phyloP scores from a whole-genome alignment of 2,113 vertebrate genomes.

The Thymallus thymallus region DNA sequence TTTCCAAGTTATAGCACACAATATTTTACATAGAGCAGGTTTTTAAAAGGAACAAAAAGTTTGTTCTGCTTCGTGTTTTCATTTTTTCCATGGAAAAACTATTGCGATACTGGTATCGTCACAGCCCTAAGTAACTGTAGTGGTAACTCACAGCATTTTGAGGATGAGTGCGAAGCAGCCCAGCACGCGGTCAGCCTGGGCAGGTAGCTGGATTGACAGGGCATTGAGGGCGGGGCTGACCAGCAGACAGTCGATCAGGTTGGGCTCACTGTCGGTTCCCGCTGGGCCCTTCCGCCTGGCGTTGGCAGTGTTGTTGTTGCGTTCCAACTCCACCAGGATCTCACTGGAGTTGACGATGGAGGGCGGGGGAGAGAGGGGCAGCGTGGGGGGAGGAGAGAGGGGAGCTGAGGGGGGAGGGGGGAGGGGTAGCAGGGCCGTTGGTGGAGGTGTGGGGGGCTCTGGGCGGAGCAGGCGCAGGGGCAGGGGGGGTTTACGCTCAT shows the following conservation, averaged over 20 bases:
- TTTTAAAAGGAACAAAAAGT: too few relatives aligned
- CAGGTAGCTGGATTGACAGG: constrained; percentile 95
- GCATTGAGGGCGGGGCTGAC: constrained; percentile 93
- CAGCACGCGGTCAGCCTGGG: constrained; percentile 92
- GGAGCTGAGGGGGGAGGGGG: constrained; percentile 55
- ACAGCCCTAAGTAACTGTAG: too few relatives aligned
- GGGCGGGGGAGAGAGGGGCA: constrained; percentile 77
- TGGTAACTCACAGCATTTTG: constrained; percentile 95
- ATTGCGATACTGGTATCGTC: too few relatives aligned
- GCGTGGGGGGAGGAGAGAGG: constrained; percentile 76
- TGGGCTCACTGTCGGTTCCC: constrained; percentile 91
- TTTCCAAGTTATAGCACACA: too few relatives aligned
- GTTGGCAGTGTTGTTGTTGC: constrained; percentile 90
- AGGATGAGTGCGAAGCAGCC: constrained; percentile 97
- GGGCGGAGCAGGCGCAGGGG: constrained; percentile 92
- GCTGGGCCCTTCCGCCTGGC: constrained; percentile 81
- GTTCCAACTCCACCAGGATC: constrained; percentile 95
- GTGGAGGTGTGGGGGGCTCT: constrained; percentile 81
- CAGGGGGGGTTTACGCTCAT: constrained; percentile 92
- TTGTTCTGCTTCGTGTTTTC: too few relatives aligned
- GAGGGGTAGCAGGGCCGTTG: constrained; percentile 50
- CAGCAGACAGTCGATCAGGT: constrained; percentile 97
- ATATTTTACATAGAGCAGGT: too few relatives aligned
- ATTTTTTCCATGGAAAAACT: too few relatives aligned
- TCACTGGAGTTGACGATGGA: constrained; percentile 93